Conservation (phyloP, 2,797 vertebrate genomes). For the Lacerta viridis region DNA sequence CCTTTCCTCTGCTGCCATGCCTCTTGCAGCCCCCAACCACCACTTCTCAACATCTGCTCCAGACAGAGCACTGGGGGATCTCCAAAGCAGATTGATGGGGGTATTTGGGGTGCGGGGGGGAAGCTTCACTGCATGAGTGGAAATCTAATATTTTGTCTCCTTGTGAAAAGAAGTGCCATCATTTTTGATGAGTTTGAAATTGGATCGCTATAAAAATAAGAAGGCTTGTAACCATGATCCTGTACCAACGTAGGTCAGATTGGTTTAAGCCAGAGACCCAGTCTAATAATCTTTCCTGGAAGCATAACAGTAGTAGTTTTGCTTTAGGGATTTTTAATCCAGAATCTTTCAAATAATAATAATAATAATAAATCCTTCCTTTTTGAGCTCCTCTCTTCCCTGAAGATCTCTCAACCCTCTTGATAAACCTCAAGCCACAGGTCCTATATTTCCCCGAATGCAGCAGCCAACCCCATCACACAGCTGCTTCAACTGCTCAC, state of each 20-base stretch:
- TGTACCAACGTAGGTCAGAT: background rate
- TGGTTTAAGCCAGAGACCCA: background rate
- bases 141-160: background rate
- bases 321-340: background rate
- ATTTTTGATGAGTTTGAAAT: background rate
- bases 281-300: background rate
- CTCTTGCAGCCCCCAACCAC: no score
- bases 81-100: no score
- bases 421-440: constrained; percentile 8
- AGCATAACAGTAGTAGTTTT: background rate
- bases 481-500: background rate
- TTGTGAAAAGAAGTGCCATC: background rate
- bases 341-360: background rate
- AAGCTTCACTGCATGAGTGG: no score
- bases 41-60: no score
- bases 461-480: background rate
- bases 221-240: background rate
- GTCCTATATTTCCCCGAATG: background rate
- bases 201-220: background rate
- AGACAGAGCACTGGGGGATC: no score
- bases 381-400: background rate
- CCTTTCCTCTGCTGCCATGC: no score
- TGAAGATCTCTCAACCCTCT: background rate
- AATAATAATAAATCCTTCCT: background rate
- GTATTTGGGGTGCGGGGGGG: no score